Percentiles rank a stretch among this genome's conserved stretches.
These are phyloP conservation scores for Larimichthys crocea DNA, from an alignment of 2,113 vertebrate species.

Conservation along the genomic window DNA sequence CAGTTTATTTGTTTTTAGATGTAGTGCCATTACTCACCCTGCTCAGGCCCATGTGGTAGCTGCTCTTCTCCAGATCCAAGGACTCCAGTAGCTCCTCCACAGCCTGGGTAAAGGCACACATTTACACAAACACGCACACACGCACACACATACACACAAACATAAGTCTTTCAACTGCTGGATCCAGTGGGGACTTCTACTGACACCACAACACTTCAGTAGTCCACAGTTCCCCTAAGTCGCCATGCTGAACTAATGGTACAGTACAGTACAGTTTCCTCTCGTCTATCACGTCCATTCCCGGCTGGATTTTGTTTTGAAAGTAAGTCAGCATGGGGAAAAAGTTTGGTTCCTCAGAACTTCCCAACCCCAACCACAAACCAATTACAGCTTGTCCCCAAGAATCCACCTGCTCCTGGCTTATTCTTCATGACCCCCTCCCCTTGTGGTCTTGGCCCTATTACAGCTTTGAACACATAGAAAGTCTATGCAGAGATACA, in stretches of 20 bases:
- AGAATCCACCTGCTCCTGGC: constrained; percentile 54
- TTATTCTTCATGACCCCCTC: constrained; percentile 50
- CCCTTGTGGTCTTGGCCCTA: constrained; percentile 26
- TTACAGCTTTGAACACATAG: constrained; percentile 43
- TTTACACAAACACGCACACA: constrained; percentile 36
- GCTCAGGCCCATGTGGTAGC: constrained; percentile 95
- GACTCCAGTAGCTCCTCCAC: constrained; percentile 97
- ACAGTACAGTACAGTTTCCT: constrained; percentile 31
- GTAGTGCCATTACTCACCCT: constrained; percentile 85
- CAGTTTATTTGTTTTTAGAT: constrained; percentile 41
- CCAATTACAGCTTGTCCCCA: constrained; percentile 48
- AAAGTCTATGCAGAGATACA: constrained; percentile 21
- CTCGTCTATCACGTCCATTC: constrained; percentile 33
- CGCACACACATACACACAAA: constrained; percentile 38
- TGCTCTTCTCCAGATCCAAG: constrained; percentile 96
- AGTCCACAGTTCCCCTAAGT: constrained; percentile 33
- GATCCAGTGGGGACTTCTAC: constrained; percentile 54
- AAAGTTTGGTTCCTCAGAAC: constrained; percentile 20
- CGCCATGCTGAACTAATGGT: constrained; percentile 49
- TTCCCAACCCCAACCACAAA: constrained; percentile 19
- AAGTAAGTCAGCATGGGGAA: constrained; percentile 11
- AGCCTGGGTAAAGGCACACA: constrained; percentile 82
- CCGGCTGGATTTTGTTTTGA: constrained; percentile 33
- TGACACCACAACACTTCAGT: constrained; percentile 48
- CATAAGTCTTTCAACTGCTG: constrained; percentile 49